Conservation (phyloP, 2,113 vertebrate species). For the Stigmatopora nigra region DNA sequence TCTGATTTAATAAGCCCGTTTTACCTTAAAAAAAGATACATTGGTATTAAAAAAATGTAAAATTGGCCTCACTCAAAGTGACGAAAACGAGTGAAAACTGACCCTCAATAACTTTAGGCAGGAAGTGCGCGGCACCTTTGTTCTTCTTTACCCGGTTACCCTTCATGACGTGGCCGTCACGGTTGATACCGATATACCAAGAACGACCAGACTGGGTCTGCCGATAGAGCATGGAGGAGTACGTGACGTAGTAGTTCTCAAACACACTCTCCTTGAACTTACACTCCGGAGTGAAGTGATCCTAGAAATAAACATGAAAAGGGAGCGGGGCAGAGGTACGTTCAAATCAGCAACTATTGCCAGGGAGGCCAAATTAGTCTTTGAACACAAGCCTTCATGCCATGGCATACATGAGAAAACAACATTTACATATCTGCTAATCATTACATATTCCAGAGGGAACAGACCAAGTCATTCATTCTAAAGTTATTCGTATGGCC, state of each 20-base stretch:
- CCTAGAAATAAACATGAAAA: constrained; percentile 60
- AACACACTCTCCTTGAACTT: constrained; percentile 91
- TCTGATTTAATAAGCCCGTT: not conserved
- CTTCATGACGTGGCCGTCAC: constrained; percentile 81
- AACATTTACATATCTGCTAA: constrained; percentile 6
- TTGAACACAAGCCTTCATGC: constrained; percentile 36
- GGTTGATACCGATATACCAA: constrained; percentile 88
- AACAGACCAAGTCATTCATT: not conserved
- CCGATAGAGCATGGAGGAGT: constrained; percentile 85
- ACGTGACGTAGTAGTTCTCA: constrained; percentile 91
- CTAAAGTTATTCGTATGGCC: too few species aligned
- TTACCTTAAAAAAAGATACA: not conserved
- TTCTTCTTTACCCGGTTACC: constrained; percentile 87
- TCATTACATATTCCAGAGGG: constrained; percentile 21
- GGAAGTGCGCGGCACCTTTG: constrained; percentile 83
- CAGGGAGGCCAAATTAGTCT: constrained; percentile 16
- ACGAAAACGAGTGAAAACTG: constrained; percentile 30
- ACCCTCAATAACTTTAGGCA: constrained; percentile 90
- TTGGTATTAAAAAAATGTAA: too few species aligned
- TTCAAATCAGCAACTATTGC: constrained; percentile 21
- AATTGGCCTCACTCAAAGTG: not conserved
- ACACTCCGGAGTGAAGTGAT: constrained; percentile 85
- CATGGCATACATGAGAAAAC: constrained; percentile 34
- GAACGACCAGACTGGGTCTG: constrained; percentile 83
- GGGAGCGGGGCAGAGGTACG: constrained; percentile 2